Conservation (phyloP, 2,113 vertebrate species). For the Lamprologus callipterus region DNA sequence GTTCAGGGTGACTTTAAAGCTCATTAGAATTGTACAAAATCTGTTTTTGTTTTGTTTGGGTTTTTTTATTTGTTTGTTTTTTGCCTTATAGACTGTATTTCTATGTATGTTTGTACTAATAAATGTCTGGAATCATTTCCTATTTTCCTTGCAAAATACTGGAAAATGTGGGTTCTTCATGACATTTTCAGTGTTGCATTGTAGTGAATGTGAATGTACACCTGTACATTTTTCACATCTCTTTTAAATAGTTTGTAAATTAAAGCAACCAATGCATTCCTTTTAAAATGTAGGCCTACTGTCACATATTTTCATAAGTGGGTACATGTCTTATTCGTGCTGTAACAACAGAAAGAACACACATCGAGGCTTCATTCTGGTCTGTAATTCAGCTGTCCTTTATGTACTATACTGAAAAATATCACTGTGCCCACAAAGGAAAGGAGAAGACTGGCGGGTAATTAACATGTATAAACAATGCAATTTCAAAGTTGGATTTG, state of each 20-base stretch:
- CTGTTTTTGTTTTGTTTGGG: rapidly evolving
- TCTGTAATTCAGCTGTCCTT: neutral
- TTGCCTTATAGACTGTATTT: neutral
- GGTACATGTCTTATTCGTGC: neutral
- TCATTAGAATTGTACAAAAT: neutral
- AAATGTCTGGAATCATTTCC: neutral
- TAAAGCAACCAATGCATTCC: neutral
- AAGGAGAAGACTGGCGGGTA: neutral
- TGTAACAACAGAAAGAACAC: neutral
- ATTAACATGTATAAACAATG: neutral
- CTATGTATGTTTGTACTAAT: neutral
- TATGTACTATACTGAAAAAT: neutral
- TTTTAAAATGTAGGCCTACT: neutral
- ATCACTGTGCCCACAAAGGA: neutral
- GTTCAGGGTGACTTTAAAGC: neutral
- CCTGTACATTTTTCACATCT: neutral
- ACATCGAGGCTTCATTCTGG: neutral
- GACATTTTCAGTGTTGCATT: neutral
- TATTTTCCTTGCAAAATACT: neutral
- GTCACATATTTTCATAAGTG: neutral
- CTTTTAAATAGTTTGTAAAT: neutral
- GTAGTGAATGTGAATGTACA: neutral
- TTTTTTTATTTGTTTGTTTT: neutral
- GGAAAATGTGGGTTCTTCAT: neutral
- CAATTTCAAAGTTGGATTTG: neutral